These are phyloP conservation scores for Galerucella nymphaeae DNA, from an alignment of 2,888 invertebrate species.

Conservation along the genomic window DNA sequence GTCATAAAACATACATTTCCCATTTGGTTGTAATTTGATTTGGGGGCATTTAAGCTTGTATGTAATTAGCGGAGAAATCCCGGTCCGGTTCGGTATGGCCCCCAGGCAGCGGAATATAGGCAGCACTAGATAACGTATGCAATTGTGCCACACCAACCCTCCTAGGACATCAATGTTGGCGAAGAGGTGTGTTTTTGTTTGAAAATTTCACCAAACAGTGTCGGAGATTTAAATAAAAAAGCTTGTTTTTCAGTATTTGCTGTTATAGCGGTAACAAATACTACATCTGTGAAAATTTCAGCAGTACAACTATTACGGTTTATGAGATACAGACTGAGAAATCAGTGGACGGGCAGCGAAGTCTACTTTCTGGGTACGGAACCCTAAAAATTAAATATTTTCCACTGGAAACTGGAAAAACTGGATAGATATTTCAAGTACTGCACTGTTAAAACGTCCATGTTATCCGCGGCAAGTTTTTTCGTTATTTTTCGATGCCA, in stretches of 20 bases:
- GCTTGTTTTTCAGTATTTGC: no score
- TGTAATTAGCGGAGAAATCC: conserved; percentile 50
- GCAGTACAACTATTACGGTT: no score
- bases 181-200: conserved; percentile 22
- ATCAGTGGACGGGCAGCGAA: no score
- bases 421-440: background rate
- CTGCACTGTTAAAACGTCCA: background rate
- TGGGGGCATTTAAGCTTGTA: conserved; percentile 53
- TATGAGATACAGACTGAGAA: no score
- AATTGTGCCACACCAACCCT: conserved; percentile 42
- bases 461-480: conserved; percentile 18
- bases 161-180: conserved; percentile 42
- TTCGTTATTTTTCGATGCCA: conserved; percentile 26
- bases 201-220: conserved; percentile 10
- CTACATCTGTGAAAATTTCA: no score
- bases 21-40: conserved; percentile 52
- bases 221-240: background rate
- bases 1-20: conserved; percentile 50
- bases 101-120: conserved; percentile 43
- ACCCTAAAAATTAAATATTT: no score
- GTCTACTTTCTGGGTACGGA: no score
- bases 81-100: conserved; percentile 48
- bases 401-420: no score
- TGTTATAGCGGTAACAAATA: no score
- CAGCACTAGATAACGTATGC: conserved; percentile 50